Base-by-base conservation (phyloP, 2,888 invertebrate species). In the Trichopoda pennipes region DNA sequence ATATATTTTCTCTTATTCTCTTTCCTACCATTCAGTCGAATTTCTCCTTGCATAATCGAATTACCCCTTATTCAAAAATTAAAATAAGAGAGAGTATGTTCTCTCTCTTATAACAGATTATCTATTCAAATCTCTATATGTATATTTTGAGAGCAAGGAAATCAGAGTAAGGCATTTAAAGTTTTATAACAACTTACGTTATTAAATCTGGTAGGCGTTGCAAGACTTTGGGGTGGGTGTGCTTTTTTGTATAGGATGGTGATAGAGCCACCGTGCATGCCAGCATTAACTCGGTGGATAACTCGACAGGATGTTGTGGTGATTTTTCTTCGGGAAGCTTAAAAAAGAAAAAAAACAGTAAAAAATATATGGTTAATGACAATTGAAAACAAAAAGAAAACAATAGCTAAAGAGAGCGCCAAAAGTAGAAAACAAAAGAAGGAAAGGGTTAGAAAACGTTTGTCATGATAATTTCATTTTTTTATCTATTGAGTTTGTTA, bases 201-300 rank as follows among this genome's bases (percentile, higher is more conserved):
- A 91, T 89, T 86, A 91, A 85, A 88, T 91, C 91, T 86, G 91
- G 91, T 88, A 91, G 91, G 89, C 91, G 91, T 90, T 91, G 90
- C 90, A 89, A 85, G 85, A 91, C 89, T 88, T 90, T 90, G 85
- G 91, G 90, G 88, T 90, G 90, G 88, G 90, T 89, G 87, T 89
- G 89, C 85, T 91, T 90, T 88, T 90, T 90, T 72, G 90, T 87
- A 85, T 90, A 90, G 85, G 89, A 89, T 84, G 91, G 88, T 80
- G 91, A 91, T 82, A 91, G 87, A 85, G 90, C 91, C 87, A 91
- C 91, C 73, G 91, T 91, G 85, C 90, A 90, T 56, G 91, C 91
- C 85, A 91, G 85, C 90, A 91, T 91, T 87, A 91, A 86, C 88
- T 91, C 91, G 70, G 91, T 91, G 87, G 91, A 91, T 85, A 91